Evolutionary conservation across 2,113 vertebrate species (phyloP), one percentile per base, ranked within the genome.

Genomic region (Callorhinus ursinus): DNA sequence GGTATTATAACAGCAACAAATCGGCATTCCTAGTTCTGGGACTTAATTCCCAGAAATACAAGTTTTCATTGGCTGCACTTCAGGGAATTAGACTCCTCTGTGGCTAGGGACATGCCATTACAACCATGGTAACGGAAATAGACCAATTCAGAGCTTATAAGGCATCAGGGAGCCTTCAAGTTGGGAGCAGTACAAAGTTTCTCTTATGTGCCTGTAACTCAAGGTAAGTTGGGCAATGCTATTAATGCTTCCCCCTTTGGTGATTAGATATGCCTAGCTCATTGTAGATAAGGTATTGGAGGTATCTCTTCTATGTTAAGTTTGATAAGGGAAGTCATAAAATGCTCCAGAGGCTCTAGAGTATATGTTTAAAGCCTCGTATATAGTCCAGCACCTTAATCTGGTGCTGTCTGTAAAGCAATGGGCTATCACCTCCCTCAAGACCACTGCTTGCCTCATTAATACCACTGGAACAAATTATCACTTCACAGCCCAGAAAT

Each of bases 391-490:
- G 93, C 97, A 97, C 98, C 97, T 98, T 98, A 98, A 98, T 98
- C 97, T 98, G 97, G 93, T 97, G 95, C 98, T 98, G 96, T 97
- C 98, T 98, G 93, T 98, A 98, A 98, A 98, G 98, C 98, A 98
- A 98, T 97, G 97, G 98, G 96, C 98, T 99, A 98, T 98, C 98
- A 97, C 98, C 98, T 99, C 99, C 99, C 98, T 98, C 97, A 98
- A 98, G 98, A 99, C 98, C 97, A 98, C 97, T 97, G 97, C 98
- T 98, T 98, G 98, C 98, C 98, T 99, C 99, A 99, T 99, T 99
- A 99, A 99, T 98, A 98, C 97, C 90, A 49, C 98, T 98, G 98
- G 98, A 99, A 99, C 98, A 98, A 99, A 99, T 99, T 98, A 99
- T 99, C 98, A 99, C 98, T 99, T 99, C 98, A 99, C 98, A 99